Evolutionary conservation across 2,888 invertebrate genomes (phyloP), one percentile per base, ranked within the genome.

Genomic region (Pseudoips prasinana): DNA sequence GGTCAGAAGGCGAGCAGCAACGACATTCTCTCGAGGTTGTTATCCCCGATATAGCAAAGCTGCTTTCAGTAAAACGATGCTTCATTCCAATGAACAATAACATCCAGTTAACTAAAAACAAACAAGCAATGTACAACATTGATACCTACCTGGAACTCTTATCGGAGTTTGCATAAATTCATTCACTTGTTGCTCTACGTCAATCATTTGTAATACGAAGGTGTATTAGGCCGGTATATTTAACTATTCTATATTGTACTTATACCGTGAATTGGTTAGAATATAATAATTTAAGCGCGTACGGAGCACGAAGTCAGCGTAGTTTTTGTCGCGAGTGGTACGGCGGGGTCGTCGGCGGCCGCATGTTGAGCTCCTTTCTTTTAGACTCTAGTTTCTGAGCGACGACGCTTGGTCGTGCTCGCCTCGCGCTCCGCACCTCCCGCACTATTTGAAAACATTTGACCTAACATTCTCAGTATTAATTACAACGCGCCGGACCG

Each of bases 381-480:
- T 68, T 64, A 58, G 60, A 47, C 51, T 55, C 58, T 68, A 85
- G 82, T 84, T 56, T 48, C 64, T 61, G 57, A 64, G 63, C 69
- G 66, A 58, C 77, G 52, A 46, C 61, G 72, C 58, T 46, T 50
- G 53, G 64, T 45, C 54, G 69, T 65, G 61, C 72, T 60, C 77
- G 82, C 63, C 56, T 67, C 62, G 55, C 53, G 52, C 52, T 39
- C 42, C 46, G 44, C 38, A 29, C 43, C 5, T 20, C 20, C 2
- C 20, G 4, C 20, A n/a, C 7, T 43, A 38, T 36, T 47, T 36
- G 22, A 40, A 45, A 38, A 52, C 34, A 41, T 54, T 51, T 48
- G 39, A 47, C 44, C 36, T 46, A 30, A 58, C 35, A 37, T 43
- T 39, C 40, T 30, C 22, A 26, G 28, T 22, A 31, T 39, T 47